Evolutionary conservation across 2,888 invertebrate genomes (phyloP).

Genomic region (Falcaria lacertinaria): DNA sequence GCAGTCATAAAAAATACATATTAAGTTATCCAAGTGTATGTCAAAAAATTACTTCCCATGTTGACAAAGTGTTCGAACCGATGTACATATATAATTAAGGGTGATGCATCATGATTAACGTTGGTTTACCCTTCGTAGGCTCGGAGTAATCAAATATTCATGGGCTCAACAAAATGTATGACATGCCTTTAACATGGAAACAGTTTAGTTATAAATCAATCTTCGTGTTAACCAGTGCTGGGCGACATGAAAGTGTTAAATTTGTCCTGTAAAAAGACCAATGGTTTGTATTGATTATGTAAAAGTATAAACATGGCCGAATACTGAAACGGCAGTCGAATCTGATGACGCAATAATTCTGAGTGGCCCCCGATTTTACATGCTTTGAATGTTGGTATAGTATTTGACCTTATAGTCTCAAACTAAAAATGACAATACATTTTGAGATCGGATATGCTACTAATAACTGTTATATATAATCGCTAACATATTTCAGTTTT

Average conservation of each 20-base stretch:
- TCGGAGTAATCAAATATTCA: conserved; percentile 31
- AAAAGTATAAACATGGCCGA: no score
- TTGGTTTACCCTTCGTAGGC: conserved; percentile 4
- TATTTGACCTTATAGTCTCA: no score
- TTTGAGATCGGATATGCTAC: no score
- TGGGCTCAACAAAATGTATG: conserved; percentile 6
- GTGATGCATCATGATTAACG: neutral
- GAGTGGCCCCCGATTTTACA: no score
- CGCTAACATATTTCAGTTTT: no score
- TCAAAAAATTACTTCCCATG: neutral
- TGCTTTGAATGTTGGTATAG: no score
- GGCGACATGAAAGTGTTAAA: neutral
- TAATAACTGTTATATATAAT: no score
- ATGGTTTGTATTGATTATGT: neutral
- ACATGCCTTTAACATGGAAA: neutral
- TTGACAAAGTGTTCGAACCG: neutral
- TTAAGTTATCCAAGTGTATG: no score
- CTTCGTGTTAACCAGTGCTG: neutral
- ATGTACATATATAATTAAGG: neutral
- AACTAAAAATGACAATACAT: no score
- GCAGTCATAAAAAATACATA: no score
- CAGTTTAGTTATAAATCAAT: conserved; percentile 7
- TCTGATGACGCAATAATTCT: no score
- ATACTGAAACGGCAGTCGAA: no score
- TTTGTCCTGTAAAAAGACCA: neutral